Conservation (phyloP, 2,888 invertebrate species). For the Pinctada fucata region DNA sequence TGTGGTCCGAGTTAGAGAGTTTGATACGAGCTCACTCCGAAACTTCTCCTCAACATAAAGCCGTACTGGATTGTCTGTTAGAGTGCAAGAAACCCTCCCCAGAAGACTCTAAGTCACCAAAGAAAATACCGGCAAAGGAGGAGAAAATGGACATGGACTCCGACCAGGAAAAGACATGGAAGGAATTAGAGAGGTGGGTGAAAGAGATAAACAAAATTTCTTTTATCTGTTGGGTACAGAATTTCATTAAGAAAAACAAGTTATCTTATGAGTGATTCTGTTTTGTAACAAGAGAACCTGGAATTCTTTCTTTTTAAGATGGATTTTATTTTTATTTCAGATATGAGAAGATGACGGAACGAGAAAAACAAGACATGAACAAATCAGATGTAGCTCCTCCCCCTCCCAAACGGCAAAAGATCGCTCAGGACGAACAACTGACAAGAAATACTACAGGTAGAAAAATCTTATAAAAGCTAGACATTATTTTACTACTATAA, state of each 20-base stretch:
- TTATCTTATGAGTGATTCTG: too few species aligned
- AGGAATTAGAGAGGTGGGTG: slow-evolving; percentile 70
- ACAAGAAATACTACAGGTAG: slow-evolving; percentile 60
- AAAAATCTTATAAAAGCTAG: not conserved
- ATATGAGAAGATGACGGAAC: slow-evolving; percentile 70
- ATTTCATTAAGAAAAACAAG: not conserved
- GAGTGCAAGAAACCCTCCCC: slow-evolving; percentile 85
- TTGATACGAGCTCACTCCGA: slow-evolving; percentile 86
- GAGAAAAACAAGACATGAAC: slow-evolving; percentile 69
- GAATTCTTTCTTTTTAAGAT: not conserved
- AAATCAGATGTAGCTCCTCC: slow-evolving; percentile 57
- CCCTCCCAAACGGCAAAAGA: slow-evolving; percentile 68
- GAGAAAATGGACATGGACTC: slow-evolving; percentile 55
- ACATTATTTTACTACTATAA: too few species aligned
- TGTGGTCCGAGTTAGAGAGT: slow-evolving; percentile 93
- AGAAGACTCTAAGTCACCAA: slow-evolving; percentile 53
- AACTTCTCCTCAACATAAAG: slow-evolving; percentile 85
- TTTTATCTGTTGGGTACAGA: not conserved
- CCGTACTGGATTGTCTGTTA: slow-evolving; percentile 80
- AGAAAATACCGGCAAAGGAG: slow-evolving; percentile 52
- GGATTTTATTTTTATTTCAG: slow-evolving; percentile 44
- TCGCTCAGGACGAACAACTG: slow-evolving; percentile 60
- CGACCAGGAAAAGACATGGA: slow-evolving; percentile 68
- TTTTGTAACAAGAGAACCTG: too few species aligned
- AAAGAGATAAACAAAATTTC: not conserved